A percentile compares a stretch with the other conserved stretches of the same genome.
Evolutionary conservation across 2,888 invertebrate genomes (phyloP).

Genomic region (Stenoptilia bipunctidactyla): DNA sequence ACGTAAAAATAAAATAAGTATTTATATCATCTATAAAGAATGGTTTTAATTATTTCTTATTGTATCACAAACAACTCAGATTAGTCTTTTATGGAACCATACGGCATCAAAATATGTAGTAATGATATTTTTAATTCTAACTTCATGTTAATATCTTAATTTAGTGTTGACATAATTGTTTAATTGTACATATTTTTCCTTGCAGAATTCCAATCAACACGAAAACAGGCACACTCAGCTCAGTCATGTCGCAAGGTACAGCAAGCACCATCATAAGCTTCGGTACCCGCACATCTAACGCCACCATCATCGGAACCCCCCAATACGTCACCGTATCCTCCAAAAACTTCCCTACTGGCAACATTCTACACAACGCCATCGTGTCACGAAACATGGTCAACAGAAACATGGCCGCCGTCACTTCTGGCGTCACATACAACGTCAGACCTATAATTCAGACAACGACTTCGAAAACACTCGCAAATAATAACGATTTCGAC

Average conservation of each 20-base stretch:
- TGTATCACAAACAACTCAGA: too few species aligned
- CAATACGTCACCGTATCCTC: conserved; percentile 62
- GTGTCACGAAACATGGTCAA: conserved; percentile 60
- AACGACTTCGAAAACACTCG: conserved; percentile 41
- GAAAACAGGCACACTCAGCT: conserved; percentile 55
- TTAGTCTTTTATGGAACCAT: too few species aligned
- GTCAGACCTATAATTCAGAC: conserved; percentile 44
- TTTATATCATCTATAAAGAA: too few species aligned
- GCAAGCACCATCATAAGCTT: conserved; percentile 60
- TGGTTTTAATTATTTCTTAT: too few species aligned
- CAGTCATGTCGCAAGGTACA: conserved; percentile 63
- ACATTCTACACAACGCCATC: conserved; percentile 63
- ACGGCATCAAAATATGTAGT: too few species aligned
- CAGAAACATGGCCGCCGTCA: conserved; percentile 32
- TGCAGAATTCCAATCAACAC: conserved; percentile 56
- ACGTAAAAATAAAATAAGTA: too few species aligned
- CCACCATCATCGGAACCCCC: conserved; percentile 48
- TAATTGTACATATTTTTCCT: conserved; percentile 6
- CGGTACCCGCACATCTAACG: conserved; percentile 48
- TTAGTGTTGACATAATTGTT: too few species aligned
- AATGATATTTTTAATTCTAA: too few species aligned
- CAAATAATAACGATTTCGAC: conserved; percentile 42
- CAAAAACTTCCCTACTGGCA: conserved; percentile 62
- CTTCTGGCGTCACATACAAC: conserved; percentile 49
- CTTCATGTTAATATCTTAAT: too few species aligned